A percentile compares a stretch with the other conserved stretches of the same genome.
phyloP scores from a whole-genome alignment of 2,113 vertebrate species.

The Phylloscopus trochiloides region DNA sequence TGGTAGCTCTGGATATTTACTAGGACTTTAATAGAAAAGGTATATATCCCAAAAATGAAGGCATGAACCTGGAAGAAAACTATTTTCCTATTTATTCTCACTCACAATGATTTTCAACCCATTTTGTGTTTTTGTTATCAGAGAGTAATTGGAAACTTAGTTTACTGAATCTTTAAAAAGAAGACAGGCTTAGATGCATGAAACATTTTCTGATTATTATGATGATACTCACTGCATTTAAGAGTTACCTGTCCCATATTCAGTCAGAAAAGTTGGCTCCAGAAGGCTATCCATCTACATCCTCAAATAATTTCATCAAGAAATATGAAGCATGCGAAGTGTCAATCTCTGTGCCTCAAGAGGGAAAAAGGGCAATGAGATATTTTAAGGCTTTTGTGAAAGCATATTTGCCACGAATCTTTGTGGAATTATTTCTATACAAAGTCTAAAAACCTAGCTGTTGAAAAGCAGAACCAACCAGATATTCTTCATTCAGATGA shows the following conservation, averaged over 20 bases:
- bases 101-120: not conserved
- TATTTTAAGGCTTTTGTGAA: not conserved
- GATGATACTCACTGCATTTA: not conserved
- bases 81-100: not conserved
- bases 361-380: not conserved
- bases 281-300: not conserved
- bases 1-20: not conserved
- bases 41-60: not conserved
- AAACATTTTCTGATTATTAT: not conserved
- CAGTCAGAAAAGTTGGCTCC: not conserved
- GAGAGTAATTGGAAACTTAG: not conserved
- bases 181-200: not conserved
- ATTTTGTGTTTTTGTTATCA: not conserved
- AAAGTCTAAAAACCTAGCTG: not conserved
- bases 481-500: not conserved
- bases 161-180: not conserved
- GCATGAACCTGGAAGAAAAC: not conserved
- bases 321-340: not conserved
- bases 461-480: not conserved
- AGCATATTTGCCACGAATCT: not conserved
- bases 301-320: not conserved
- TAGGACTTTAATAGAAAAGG: not conserved
- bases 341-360: not conserved
- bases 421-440: not conserved
- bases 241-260: not conserved